Evolutionary conservation across 2,888 invertebrate genomes (phyloP), one percentile per base, ranked within the genome.

Genomic region (Osedax fenrisi): DNA sequence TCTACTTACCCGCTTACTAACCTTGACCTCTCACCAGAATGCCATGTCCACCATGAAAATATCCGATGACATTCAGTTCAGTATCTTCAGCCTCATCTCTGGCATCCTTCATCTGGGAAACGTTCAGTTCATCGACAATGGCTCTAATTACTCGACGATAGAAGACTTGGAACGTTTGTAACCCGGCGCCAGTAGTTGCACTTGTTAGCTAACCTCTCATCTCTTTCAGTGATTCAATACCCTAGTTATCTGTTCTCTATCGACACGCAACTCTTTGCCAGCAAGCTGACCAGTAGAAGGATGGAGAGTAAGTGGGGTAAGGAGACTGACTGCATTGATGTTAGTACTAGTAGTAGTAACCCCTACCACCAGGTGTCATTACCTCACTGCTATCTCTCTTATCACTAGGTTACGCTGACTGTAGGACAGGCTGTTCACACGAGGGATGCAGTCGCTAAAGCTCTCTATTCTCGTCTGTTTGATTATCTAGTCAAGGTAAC

Each of bases 261-360:
- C 41, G 86, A 87, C 56, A 80, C 85, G 21, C 87, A 87, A 5
- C 82, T 86, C 70, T 83, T 89, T 77, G 85, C 86, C 73, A 84
- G 84, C 76, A 89, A 89, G 81, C 81, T 89, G 78, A 87, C 87
- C 17, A 88, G 88, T 74, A 86, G 89, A 24, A 85, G 87, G 76
- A 88, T 89, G 85, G 89, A 89, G 81, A 88, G 88, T 76, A 89
- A 89, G 84, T 89, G 89, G 89, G 89, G 89, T 70, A 86, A 86
- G 26, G 87, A 88, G 79, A 86, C 87, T 13, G 89, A 89, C 80
- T 86, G 86, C 73, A 88, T 89, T 61, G 88, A 89, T 80, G 74
- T 27, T 68, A 27, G 27, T 26, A n/a, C n/a, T n/a, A n/a, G n/a
- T n/a, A n/a, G n/a, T n/a, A n/a, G n/a, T n/a, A n/a, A n/a, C n/a